A percentile compares a stretch with the other conserved stretches of the same genome.
phyloP scores from a whole-genome alignment of 2,113 vertebrate genomes.

The Rhea pennata region DNA sequence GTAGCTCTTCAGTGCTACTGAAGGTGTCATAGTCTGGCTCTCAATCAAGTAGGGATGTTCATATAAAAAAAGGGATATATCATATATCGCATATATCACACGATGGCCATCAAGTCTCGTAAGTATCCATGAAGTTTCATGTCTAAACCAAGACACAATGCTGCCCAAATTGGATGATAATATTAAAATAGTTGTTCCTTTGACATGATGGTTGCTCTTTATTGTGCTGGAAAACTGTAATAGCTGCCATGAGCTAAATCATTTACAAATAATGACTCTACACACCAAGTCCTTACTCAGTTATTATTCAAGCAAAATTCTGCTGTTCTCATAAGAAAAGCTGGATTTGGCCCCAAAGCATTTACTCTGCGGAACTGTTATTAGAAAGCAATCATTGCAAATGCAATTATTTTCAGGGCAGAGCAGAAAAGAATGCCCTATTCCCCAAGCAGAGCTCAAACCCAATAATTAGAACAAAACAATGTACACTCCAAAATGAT shows the following conservation, averaged over 20 bases:
- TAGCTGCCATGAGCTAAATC: constrained; percentile 1
- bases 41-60: not conserved
- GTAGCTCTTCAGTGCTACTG: not conserved
- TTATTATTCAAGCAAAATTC: constrained; percentile 28
- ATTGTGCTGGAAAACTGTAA: not conserved
- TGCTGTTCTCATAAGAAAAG: constrained; percentile 27
- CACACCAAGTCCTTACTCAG: not conserved
- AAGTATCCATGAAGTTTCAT: not conserved
- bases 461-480: constrained; percentile 15
- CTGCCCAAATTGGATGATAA: not conserved
- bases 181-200: not conserved
- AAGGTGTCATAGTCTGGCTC: not conserved
- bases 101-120: not conserved
- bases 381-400: constrained; percentile 54
- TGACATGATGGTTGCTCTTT: not conserved
- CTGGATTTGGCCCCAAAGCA: constrained; percentile 13
- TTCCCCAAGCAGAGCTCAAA: constrained; percentile 47
- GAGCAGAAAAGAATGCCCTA: constrained; percentile 14
- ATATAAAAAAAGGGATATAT: not conserved
- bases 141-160: not conserved
- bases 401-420: constrained; percentile 57
- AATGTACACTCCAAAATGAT: not conserved
- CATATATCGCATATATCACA: too few relatives aligned
- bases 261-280: constrained; percentile 17
- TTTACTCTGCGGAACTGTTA: constrained; percentile 5